phyloP scores from a whole-genome alignment of 2,797 vertebrate species.

The Tiaroga cobitis region DNA sequence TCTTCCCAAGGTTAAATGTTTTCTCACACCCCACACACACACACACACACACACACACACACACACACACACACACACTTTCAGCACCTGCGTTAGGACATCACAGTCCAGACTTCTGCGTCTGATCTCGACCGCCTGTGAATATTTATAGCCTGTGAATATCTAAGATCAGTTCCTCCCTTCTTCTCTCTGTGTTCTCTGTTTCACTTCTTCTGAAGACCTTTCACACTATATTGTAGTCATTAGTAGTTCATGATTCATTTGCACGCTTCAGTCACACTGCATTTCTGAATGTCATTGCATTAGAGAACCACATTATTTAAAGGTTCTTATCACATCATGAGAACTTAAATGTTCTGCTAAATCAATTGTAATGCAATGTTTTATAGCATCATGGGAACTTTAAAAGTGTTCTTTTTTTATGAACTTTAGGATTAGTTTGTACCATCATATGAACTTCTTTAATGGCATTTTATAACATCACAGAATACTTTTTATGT shows the following conservation, averaged over 20 bases:
- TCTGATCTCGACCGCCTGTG: conserved; percentile 68
- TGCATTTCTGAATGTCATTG: not conserved
- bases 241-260: not conserved
- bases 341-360: not conserved
- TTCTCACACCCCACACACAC: conserved; percentile 33
- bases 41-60: conserved; percentile 42
- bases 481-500: not conserved
- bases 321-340: not conserved
- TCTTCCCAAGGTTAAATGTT: conserved; percentile 56
- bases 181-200: not conserved
- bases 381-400: not conserved
- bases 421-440: not conserved
- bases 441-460: not conserved
- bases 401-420: not conserved
- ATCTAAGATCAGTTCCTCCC: not conserved
- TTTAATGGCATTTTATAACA: not conserved
- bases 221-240: too few relatives aligned
- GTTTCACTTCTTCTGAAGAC: not conserved
- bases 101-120: conserved; percentile 61
- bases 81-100: conserved; percentile 69
- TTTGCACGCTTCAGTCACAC: not conserved
- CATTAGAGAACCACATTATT: not conserved
- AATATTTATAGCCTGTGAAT: conserved; percentile 6
- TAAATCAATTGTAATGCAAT: not conserved
- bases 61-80: conserved; percentile 39